Evolutionary conservation across 2,113 vertebrate genomes (phyloP).

Genomic region (Chaetodon auriga): DNA sequence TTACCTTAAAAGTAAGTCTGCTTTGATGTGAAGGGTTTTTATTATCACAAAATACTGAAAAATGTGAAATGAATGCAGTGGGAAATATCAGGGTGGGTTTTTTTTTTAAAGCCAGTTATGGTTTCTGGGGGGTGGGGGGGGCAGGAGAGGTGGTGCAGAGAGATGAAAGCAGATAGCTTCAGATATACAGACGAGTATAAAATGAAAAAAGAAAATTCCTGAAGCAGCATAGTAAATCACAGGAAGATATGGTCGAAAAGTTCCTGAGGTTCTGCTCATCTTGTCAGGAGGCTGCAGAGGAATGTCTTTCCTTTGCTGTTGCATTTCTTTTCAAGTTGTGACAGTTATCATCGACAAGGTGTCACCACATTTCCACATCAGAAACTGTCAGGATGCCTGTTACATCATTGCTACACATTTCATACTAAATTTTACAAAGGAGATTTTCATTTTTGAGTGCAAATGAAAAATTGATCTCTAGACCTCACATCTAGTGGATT

Average conservation of each 20-base stretch:
- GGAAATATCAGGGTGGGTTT: conserved; percentile 56
- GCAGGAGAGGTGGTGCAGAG: conserved; percentile 26
- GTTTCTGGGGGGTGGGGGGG: conserved; percentile 14
- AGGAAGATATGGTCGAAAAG: conserved; percentile 34
- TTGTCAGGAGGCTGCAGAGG: conserved; percentile 17
- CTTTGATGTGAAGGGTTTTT: conserved; percentile 71
- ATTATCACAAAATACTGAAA: conserved; percentile 54
- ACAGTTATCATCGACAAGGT: conserved; percentile 20
- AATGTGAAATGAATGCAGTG: conserved; percentile 64
- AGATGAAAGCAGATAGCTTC: conserved; percentile 68
- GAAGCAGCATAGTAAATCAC: conserved; percentile 58
- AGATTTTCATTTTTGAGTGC: neutral
- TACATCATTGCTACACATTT: conserved; percentile 3
- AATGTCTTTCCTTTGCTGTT: conserved; percentile 33
- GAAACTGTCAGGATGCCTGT: neutral
- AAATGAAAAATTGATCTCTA: neutral
- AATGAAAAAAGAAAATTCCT: conserved; percentile 42
- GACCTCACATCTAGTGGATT: neutral
- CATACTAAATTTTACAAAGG: neutral
- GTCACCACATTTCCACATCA: conserved; percentile 7
- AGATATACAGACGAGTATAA: conserved; percentile 48
- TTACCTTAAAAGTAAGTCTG: conserved; percentile 57
- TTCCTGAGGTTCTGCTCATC: conserved; percentile 26
- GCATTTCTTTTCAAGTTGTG: conserved; percentile 30
- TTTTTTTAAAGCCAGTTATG: conserved; percentile 30